A percentile compares a stretch with the other conserved stretches of the same genome.
Conservation (phyloP, 2,797 vertebrate genomes). For the Benthosema pterotum region DNA sequence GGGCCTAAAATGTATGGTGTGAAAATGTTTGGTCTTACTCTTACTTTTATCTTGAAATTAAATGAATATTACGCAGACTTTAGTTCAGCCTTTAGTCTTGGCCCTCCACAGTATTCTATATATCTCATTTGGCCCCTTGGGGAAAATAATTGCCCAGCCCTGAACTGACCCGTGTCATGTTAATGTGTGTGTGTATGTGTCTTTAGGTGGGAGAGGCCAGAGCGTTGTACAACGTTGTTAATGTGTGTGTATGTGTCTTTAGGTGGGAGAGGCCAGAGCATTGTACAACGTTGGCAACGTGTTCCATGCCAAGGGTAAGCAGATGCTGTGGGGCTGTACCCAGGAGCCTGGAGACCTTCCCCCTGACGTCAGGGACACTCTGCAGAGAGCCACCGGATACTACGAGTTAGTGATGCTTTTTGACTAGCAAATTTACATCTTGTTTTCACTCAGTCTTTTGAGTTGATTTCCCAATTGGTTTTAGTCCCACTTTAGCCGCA, state of each 20-base stretch:
- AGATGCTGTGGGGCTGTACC: conserved; percentile 86
- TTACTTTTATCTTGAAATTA: no score
- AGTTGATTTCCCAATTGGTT: no score
- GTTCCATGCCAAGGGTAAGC: conserved; percentile 96
- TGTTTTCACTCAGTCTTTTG: no score
- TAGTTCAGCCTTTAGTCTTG: no score
- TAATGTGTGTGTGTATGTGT: conserved; percentile 12
- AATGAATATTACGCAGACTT: no score
- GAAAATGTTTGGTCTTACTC: no score
- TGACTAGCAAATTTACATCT: no score
- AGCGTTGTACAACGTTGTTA: conserved; percentile 95
- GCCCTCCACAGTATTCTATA: no score
- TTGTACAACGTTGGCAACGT: conserved; percentile 97
- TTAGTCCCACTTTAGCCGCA: no score
- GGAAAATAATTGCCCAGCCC: no score
- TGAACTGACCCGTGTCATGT: neutral
- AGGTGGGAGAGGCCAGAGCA: conserved; percentile 95
- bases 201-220: conserved; percentile 92
- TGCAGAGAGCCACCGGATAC: conserved; percentile 91
- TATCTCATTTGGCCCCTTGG: no score
- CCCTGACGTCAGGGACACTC: conserved; percentile 86
- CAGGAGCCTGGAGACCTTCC: conserved; percentile 90
- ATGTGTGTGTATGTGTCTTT: conserved; percentile 83
- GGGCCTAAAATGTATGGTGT: no score
- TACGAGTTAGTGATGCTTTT: conserved; percentile 62